Base-by-base conservation (phyloP, 1,140 invertebrate genomes). In the Gerris buenoi region DNA sequence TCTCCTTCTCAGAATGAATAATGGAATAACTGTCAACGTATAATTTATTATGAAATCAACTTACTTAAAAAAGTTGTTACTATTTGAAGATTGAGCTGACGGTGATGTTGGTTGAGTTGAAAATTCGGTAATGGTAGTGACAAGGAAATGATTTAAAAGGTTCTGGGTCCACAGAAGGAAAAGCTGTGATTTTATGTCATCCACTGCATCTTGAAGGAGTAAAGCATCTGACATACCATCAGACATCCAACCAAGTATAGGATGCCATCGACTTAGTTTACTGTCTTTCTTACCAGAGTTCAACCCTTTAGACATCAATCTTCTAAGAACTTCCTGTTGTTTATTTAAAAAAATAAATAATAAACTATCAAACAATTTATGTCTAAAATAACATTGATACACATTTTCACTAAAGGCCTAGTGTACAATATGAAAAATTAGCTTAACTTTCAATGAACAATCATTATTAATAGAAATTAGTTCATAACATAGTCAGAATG, bases 191-290 rank as follows among this genome's bases (percentile, higher is more conserved):
- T 93, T 88, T 0, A 95, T 86, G 71, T 86, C 83, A 0, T 84
- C 82, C 76, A 94, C 88, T 58, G 89, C 85, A 66, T 90, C 90
- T 72, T 93, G 89, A 29, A 94, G 81, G 23, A 60, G 15, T 3
- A 22, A 25, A n/a, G 86, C 86, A 5, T 81, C 79, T 75, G 96
- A 91, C 60, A 91, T 85, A 13, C 85, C 84, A 71, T 95, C 91
- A 13, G 90, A 88, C 79, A 95, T 94, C 93, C 95, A 98, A n/a
- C 95, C 95, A 5, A 99, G 80, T 27, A 98, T 85, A 22, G 95
- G 94, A 81, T 99, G 95, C 94, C 95, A 98, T 76, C 97, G 92
- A 56, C 91, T 95, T 28, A 95, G 82, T 75, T 90, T 91, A 23
- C 90, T 90, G 73, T 90, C 87, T 77, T 94, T 94, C 65, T 83